These are phyloP conservation scores for Plumapathes pennacea DNA, from an alignment of 92 coral and sea anemone species.

Conservation along the genomic window DNA sequence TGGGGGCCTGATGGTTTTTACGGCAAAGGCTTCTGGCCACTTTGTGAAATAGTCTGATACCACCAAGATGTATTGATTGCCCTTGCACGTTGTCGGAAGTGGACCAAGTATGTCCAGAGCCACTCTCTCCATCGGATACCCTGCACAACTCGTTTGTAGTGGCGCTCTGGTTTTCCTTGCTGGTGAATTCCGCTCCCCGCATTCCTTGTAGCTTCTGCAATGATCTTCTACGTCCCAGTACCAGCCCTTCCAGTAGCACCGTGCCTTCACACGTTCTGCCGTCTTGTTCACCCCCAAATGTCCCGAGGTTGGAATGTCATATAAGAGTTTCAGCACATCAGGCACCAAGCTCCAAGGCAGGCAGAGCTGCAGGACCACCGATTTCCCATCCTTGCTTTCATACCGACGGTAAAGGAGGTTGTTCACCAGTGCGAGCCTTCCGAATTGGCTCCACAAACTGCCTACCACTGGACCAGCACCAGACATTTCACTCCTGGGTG, in stretches of 20 bases:
- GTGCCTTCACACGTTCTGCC: constrained; percentile 12
- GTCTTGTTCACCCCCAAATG: constrained; percentile 44
- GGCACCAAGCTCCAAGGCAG: constrained; percentile 15
- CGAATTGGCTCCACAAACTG: constrained; percentile 41
- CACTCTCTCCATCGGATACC: too few species aligned
- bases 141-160: too few species aligned
- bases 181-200: too few species aligned
- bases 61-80: constrained; percentile 25
- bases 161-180: too few species aligned
- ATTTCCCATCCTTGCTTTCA: too few species aligned
- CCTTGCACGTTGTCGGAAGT: constrained; percentile 10
- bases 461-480: constrained; percentile 30
- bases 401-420: constrained; percentile 36
- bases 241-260: constrained; percentile 42
- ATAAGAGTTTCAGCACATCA: constrained; percentile 29
- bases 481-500: constrained; percentile 16
- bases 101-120: too few species aligned
- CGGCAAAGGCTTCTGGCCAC: constrained; percentile 49
- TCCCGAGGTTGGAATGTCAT: constrained; percentile 46
- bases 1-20: constrained; percentile 20
- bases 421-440: constrained; percentile 13
- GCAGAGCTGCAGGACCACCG: too few species aligned
- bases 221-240: constrained; percentile 22
- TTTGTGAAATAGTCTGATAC: constrained; percentile 42
- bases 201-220: constrained; percentile 27